Evolutionary conservation across 2,797 vertebrate genomes (phyloP), one percentile per base, ranked within the genome.

Genomic region (Paguma larvata): DNA sequence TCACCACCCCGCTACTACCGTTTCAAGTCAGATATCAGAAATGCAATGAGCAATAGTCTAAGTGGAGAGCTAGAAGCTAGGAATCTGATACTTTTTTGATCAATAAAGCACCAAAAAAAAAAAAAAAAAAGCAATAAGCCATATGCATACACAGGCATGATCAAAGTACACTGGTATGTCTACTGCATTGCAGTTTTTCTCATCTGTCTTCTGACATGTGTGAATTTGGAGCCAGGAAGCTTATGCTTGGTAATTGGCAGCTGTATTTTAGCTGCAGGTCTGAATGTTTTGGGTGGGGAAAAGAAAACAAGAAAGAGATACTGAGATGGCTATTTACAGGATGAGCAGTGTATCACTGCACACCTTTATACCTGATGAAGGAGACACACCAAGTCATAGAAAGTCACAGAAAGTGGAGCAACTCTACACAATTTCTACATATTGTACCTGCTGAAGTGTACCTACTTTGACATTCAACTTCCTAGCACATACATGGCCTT

Each of bases 81-180:
- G 73, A 67, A 56, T 89, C 46, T 95, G 62, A 21, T 41, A 44
- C 19, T 92, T 92, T 92, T 94, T 27, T 72, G 4, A 53, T 95
- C 30, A 70, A 72, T 72, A 83, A 68, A 88, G 32, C n/a, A 51
- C 27, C 44, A 27, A 67, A 78, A 38, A 48, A 30, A 44, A 65
- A 56, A 21, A 27, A 44, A 38, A 19, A 59, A 53, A 5, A 13
- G 2, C 30, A 94, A 6, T 75, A 59, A 75, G 34, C 34, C 23
- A 62, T 78, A 19, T 75, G 4, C 18, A 21, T 46, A 51, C 18
- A 21, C 7, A 44, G 56, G 15, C 78, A 4, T 32, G 67, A 73
- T 92, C 62, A 79, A 73, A 84, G 19, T 4, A 16, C 38, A 85
- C 34, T 51, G 11, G 1, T 73, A 30, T 88, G 27, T 77, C 84